Base-by-base conservation (phyloP, 2,797 vertebrate genomes). In the Eulemur albifrons region DNA sequence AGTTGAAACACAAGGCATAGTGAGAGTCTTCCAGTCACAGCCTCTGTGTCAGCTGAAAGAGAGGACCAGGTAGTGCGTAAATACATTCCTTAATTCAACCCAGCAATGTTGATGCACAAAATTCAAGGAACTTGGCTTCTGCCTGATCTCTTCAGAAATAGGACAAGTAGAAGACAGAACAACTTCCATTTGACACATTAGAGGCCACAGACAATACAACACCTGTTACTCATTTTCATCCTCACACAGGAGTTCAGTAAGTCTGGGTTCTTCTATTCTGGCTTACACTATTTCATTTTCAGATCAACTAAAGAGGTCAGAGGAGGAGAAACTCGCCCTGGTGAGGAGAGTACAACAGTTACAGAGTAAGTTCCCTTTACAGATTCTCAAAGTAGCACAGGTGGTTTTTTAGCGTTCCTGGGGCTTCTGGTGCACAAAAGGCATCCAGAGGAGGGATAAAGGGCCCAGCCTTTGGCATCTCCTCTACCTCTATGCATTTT, bases 301-400 rank as follows among this genome's bases (percentile, higher is more conserved):
- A 99, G 99, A 95, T n/a, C 97, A 98, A 87, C 5, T 99, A 30
- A 97, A 93, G 92, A 96, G 90, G 69, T 97, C 98, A 35, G 98
- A 98, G 82, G 97, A 96, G 4, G 98, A 98, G 96, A 99, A 98
- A 65, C 76, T 54, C 3, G 57, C 4, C 0, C 93, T 99, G 97
- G 96, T 96, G 93, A 97, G 76, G 45, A 97, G 90, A 35, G 86
- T 98, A 87, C 97, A 97, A 87, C 89, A 96, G 13, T 80, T 99
- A 63, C 98, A 98, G 83, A 91, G 99, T 99, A 96, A 98, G 98
- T 98, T 30, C 72, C 27, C 27, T 40, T 43, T n/a, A 65, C 32
- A 23, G 15, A 45, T 54, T 65, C 18, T 9, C 2, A 72, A n/a
- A 35, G 57, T 27, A 50, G 40, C 88, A 30, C 67, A 61, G 79